Base-by-base conservation (phyloP, 2,888 invertebrate species). In the Hyposoter didymator region DNA sequence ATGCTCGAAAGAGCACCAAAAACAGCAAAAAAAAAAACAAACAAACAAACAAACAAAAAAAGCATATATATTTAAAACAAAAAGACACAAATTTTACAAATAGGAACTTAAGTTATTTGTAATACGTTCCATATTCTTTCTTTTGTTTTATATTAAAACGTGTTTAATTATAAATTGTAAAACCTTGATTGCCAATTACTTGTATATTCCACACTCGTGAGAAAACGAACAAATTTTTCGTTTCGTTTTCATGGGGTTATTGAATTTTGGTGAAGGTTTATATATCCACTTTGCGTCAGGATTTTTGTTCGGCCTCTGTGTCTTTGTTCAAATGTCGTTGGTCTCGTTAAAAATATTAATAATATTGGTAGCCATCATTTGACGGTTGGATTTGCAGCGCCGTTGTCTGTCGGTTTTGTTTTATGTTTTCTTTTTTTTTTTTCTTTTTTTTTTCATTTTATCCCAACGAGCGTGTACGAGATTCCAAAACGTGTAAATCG, bases 351-450 rank as follows among this genome's bases (percentile, higher is more conserved):
- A 32, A 59, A 62, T 43, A 66, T 32, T 32, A 32, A 47, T 17
- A 74, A 22, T 43, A 59, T 7, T 49, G 14, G 43, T 59, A 43
- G 59, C 19, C 52, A 52, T 19, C 52, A 52, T 19, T 82, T 62
- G 45, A 78, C 69, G 62, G 69, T 78, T 64, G 62, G 52, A 72
- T 32, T 45, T 49, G 39, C 45, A 70, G 78, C 69, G 55, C 19
- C 74, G 64, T 69, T 49, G 72, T 76, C 72, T 72, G 45, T 55
- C 28, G 69, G 78, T 75, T 28, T 28, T 12, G 28, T 59, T 59
- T 35, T 35, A 6, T 59, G 12, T 28, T 59, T 59, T 28, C 12
- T 3, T 28, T 28, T 2, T 10, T 28, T 28, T 55, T 12, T 10
- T 59, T 78, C 76, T 59, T 59, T 28, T 28, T 3, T 28, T 28